These are phyloP conservation scores for Lamprologus tigripictilis DNA, from an alignment of 2,113 vertebrate species.

Conservation along the genomic window DNA sequence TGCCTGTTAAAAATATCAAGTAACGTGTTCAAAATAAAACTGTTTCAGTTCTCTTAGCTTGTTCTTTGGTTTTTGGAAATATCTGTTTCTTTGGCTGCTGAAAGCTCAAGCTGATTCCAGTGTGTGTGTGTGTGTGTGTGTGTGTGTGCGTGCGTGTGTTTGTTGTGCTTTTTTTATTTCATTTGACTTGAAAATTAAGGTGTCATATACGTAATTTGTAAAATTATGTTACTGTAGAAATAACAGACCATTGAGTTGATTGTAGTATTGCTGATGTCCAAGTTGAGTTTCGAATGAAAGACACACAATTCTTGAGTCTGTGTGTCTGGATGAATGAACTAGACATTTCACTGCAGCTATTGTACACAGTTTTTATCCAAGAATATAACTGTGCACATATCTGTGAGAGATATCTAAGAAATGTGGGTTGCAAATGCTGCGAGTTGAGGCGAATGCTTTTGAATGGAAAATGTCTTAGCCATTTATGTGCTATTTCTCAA, in stretches of 20 bases:
- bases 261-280: background rate
- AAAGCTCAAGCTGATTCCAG: fast-evolving
- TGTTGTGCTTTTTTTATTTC: background rate
- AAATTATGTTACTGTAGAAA: background rate
- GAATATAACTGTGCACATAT: background rate
- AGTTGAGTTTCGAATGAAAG: background rate
- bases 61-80: background rate
- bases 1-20: background rate
- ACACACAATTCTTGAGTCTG: background rate
- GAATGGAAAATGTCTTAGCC: background rate
- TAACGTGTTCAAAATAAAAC: background rate
- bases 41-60: background rate
- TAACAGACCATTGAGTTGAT: background rate
- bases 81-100: background rate
- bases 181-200: background rate
- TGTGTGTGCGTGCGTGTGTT: too few species aligned
- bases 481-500: background rate
- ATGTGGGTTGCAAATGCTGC: background rate
- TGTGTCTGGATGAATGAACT: background rate
- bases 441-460: background rate
- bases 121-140: background rate
- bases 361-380: background rate
- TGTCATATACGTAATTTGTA: fast-evolving
- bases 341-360: background rate
- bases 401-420: fast-evolving